Percentiles rank a stretch among this genome's conserved stretches.
phyloP scores from a whole-genome alignment of 2,797 vertebrate species.

The Macropodus opercularis region DNA sequence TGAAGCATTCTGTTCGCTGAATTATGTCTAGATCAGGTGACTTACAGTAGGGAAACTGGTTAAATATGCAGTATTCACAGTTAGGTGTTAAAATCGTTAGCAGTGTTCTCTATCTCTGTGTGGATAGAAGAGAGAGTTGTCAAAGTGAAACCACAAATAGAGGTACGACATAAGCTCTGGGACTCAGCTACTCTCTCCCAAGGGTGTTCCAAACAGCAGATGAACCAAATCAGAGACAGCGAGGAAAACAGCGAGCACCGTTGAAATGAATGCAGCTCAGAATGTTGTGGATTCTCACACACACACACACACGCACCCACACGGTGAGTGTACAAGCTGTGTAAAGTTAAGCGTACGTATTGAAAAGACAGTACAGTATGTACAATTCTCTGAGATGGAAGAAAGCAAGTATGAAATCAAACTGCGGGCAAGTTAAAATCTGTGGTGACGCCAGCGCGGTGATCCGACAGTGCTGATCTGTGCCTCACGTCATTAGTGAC shows the following conservation, averaged over 20 bases:
- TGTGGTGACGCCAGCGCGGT: background rate
- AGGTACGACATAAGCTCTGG: constrained; percentile 27
- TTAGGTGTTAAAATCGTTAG: constrained; percentile 3
- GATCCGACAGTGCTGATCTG: background rate
- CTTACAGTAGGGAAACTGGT: too few species aligned
- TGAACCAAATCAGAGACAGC: constrained; percentile 20
- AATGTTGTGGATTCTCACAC: background rate
- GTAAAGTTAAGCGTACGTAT: background rate
- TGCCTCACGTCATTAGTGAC: background rate
- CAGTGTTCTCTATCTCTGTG: background rate
- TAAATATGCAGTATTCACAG: background rate
- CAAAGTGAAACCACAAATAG: constrained; percentile 26
- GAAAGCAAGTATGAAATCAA: background rate
- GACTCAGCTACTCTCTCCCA: constrained; percentile 20
- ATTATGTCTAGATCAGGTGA: too few species aligned
- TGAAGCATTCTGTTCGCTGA: too few species aligned
- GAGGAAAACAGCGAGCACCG: constrained; percentile 1
- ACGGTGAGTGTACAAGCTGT: background rate
- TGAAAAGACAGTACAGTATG: background rate
- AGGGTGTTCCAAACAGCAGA: constrained; percentile 18
- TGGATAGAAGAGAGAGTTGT: constrained; percentile 9
- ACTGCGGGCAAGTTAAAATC: background rate
- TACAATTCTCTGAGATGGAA: background rate
- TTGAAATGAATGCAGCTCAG: background rate
- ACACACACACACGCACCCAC: background rate